Evolutionary conservation across 1,140 invertebrate genomes (phyloP).

Genomic region (Meloidogyne hapla): DNA sequence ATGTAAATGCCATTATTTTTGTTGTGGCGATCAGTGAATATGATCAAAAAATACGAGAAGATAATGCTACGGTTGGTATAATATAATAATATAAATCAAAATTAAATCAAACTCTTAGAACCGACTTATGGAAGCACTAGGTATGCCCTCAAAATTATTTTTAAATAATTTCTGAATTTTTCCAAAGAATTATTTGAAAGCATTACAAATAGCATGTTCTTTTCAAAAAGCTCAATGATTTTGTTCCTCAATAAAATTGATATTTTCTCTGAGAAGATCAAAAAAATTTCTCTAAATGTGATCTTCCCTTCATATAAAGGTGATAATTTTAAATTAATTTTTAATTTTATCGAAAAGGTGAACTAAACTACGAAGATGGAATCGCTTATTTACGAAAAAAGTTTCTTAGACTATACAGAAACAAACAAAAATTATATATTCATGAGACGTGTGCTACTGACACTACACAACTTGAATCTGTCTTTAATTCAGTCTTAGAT

Average conservation of each 20-base stretch:
- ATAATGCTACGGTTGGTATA: conserved; percentile 34
- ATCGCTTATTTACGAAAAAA: conserved; percentile 43
- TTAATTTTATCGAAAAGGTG: conserved; percentile 34
- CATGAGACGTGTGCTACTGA: conserved; percentile 41
- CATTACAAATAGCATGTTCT: conserved; percentile 66
- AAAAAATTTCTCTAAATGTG: conserved; percentile 41
- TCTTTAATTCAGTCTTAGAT: conserved; percentile 48
- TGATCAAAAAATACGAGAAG: conserved; percentile 44
- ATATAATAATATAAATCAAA: no score
- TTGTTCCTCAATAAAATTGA: conserved; percentile 66
- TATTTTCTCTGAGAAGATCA: conserved; percentile 68
- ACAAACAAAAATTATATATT: conserved; percentile 45
- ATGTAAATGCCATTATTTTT: conserved; percentile 51
- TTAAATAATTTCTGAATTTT: not conserved
- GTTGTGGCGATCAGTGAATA: conserved; percentile 57
- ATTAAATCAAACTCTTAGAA: conserved; percentile 57
- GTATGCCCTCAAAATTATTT: not conserved
- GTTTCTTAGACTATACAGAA: conserved; percentile 52
- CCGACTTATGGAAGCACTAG: conserved; percentile 65
- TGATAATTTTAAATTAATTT: conserved; percentile 7
- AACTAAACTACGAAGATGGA: conserved; percentile 44
- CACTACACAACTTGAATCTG: conserved; percentile 38
- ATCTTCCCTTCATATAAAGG: conserved; percentile 39
- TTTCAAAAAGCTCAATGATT: conserved; percentile 65
- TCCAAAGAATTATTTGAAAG: conserved; percentile 63